Evolutionary conservation across 2,113 vertebrate genomes (phyloP), one percentile per base, ranked within the genome.

Genomic region (Lepus americanus): DNA sequence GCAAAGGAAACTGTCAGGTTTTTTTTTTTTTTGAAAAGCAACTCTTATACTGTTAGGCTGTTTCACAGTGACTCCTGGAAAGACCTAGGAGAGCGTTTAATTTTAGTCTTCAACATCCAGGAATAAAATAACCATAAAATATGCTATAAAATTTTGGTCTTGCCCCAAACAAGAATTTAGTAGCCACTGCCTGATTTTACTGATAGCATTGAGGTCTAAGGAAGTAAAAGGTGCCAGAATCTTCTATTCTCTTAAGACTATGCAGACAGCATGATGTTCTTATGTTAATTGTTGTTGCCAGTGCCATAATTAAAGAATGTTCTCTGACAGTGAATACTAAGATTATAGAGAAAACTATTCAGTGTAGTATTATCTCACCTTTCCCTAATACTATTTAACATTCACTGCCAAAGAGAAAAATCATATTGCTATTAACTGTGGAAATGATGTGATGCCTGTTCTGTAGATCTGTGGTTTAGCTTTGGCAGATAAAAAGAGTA

Each of bases 141-240:
- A 16, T 29, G 63, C 5, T 69, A 86, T 87, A 90, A 44, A 44
- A 92, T 92, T 97, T 90, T 80, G 25, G 12, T 63, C 22, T 86
- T 89, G 29, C 49, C 92, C 74, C 88, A 92, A 94, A 78, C 44
- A 88, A 90, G 36, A 84, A 92, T 85, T 88, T 14, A 81, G 2
- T 88, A 90, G 22, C 53, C 91, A 39, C 74, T 39, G 12, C 77
- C 49, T 67, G 69, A 67, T 76, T 94, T 82, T 94, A 74, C 8
- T 74, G 64, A 69, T 25, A 55, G 3, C 64, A 80, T 31, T 87
- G 73, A 89, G 31, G 49, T n/a, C 63, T 83, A 83, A 74, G 70
- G 55, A 92, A 89, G 66, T 77, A 73, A 93, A 84, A 5, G 9
- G 9, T 73, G 29, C 31, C 80, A 72, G 51, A 90, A 66, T 10